These are phyloP conservation scores for Chrosomus eos DNA, from an alignment of 2,797 vertebrate species.

Conservation along the genomic window DNA sequence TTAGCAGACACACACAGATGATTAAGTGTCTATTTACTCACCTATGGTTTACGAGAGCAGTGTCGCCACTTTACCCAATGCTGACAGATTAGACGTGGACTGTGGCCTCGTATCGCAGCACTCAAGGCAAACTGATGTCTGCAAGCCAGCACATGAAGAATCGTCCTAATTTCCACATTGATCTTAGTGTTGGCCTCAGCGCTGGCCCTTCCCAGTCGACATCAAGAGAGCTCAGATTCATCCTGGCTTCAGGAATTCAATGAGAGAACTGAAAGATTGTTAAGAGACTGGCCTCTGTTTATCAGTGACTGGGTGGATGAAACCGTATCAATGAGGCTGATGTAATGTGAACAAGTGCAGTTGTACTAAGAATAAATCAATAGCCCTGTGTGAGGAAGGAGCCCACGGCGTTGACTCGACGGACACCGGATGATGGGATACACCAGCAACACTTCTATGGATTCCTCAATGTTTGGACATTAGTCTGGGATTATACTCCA, in stretches of 20 bases:
- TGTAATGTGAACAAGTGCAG: slow-evolving; percentile 10
- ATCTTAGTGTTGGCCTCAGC: slow-evolving; percentile 75
- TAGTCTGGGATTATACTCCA: not conserved
- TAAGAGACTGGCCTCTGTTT: slow-evolving; percentile 20
- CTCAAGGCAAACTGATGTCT: slow-evolving; percentile 74
- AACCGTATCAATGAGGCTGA: slow-evolving; percentile 27
- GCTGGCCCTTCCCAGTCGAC: slow-evolving; percentile 63
- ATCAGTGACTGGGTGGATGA: not conserved
- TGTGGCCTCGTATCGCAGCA: slow-evolving; percentile 63
- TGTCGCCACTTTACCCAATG: slow-evolving; percentile 65
- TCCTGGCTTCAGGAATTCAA: slow-evolving; percentile 68
- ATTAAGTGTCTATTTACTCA: slow-evolving; percentile 75
- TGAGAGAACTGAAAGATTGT: slow-evolving; percentile 46
- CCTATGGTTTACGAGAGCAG: slow-evolving; percentile 64
- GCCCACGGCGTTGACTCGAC: not conserved
- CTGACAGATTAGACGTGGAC: slow-evolving; percentile 71
- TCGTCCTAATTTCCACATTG: slow-evolving; percentile 74
- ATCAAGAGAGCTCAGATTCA: slow-evolving; percentile 70
- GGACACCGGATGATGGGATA: not conserved
- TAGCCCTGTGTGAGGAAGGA: slow-evolving; percentile 10
- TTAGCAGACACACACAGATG: slow-evolving; percentile 68
- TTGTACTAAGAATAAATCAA: slow-evolving; percentile 31
- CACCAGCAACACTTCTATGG: not conserved
- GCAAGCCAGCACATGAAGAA: slow-evolving; percentile 76
- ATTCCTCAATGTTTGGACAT: slow-evolving; percentile 1